Evolutionary conservation across 2,113 vertebrate genomes (phyloP).

Genomic region (rabbit (Oryctolagus cuniculus)): DNA sequence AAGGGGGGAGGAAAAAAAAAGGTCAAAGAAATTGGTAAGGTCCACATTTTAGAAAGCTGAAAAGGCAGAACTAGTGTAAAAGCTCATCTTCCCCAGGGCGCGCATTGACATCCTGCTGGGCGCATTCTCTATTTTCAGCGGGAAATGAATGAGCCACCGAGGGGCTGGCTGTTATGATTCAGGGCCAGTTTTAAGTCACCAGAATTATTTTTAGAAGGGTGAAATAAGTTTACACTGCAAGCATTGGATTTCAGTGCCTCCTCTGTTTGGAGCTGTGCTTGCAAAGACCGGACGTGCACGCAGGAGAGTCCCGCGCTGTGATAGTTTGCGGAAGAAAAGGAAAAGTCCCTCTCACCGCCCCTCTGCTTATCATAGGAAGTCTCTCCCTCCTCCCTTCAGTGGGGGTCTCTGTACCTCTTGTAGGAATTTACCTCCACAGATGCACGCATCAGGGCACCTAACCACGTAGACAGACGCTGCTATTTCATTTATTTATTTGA

Average conservation of each 20-base stretch:
- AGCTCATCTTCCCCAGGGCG: conserved; percentile 53
- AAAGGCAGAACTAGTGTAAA: conserved; percentile 59
- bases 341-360: accelerated
- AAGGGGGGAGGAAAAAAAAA: neutral
- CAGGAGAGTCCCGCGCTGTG: accelerated
- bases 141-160: neutral
- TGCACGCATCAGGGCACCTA: neutral
- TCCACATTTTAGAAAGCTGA: conserved; percentile 66
- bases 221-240: neutral
- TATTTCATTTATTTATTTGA: no score
- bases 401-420: no score
- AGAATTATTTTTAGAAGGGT: conserved; percentile 45
- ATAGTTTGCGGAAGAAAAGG: neutral
- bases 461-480: no score
- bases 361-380: neutral
- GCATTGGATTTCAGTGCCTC: neutral
- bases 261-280: neutral
- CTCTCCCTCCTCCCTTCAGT: no score
- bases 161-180: neutral
- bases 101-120: conserved; percentile 50
- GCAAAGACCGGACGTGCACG: accelerated
- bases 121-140: conserved; percentile 28
- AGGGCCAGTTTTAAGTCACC: conserved; percentile 18
- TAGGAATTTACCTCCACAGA: neutral
- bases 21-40: conserved; percentile 79